These are phyloP conservation scores for Chaetodon trifasciatus DNA, from an alignment of 2,797 vertebrate genomes.

Conservation along the genomic window DNA sequence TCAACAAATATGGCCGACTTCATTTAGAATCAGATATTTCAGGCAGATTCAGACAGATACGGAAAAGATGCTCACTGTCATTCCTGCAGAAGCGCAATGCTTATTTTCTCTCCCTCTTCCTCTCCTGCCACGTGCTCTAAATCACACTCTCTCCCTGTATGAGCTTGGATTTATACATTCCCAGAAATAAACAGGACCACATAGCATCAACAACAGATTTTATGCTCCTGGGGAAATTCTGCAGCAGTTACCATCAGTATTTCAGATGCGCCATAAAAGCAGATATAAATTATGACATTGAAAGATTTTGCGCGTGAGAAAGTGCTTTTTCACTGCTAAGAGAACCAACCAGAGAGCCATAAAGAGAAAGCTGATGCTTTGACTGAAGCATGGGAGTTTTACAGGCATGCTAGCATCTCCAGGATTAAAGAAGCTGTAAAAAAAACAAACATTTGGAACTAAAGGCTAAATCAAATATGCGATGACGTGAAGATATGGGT, in stretches of 20 bases:
- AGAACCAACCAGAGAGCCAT: constrained; percentile 2
- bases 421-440: background rate
- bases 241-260: constrained; percentile 43
- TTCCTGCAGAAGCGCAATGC: background rate
- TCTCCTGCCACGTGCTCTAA: background rate
- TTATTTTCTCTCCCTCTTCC: background rate
- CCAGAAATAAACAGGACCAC: constrained; percentile 13
- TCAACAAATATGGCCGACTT: background rate
- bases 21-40: background rate
- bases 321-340: background rate
- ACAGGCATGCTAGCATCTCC: background rate
- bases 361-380: constrained; percentile 3
- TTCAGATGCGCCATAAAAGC: constrained; percentile 25
- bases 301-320: constrained; percentile 11
- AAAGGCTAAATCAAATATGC: constrained; percentile 29
- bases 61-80: constrained; percentile 14
- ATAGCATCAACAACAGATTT: constrained; percentile 23
- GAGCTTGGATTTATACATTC: constrained; percentile 20
- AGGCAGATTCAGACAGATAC: background rate
- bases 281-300: constrained; percentile 19
- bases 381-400: background rate
- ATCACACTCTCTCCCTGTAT: background rate
- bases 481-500: constrained; percentile 8
- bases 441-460: constrained; percentile 5
- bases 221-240: constrained; percentile 28